A percentile compares a stretch with the other conserved stretches of the same genome.
Evolutionary conservation across 1,140 invertebrate species (phyloP).

Genomic region (Dufourea novaeangliae): DNA sequence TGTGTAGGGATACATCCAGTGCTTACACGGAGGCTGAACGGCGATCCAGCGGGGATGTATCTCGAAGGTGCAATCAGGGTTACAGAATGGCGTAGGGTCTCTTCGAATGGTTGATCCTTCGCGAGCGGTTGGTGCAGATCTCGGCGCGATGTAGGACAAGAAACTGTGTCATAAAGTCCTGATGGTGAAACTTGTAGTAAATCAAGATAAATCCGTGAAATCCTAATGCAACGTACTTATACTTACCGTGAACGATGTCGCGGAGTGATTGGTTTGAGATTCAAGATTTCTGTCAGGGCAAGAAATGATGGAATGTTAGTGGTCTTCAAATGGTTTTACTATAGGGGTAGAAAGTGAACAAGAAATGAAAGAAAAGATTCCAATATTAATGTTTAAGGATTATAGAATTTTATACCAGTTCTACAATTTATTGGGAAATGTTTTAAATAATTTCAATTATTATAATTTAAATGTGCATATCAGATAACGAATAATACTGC

Average conservation of each 20-base stretch:
- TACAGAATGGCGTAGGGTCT: conserved; percentile 61
- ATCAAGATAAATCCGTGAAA: conserved; percentile 71
- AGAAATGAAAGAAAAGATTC: too few relatives aligned
- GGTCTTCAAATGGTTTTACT: too few relatives aligned
- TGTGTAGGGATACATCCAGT: conserved; percentile 29
- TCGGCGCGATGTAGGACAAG: neutral
- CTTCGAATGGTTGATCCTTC: conserved; percentile 32
- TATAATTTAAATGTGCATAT: too few relatives aligned
- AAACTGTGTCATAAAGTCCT: conserved; percentile 63
- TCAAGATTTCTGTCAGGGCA: neutral
- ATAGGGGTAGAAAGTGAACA: too few relatives aligned
- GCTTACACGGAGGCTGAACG: conserved; percentile 42
- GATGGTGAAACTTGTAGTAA: conserved; percentile 67
- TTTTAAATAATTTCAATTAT: too few relatives aligned
- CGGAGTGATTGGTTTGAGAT: neutral
- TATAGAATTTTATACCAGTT: too few relatives aligned
- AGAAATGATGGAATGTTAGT: too few relatives aligned
- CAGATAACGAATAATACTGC: too few relatives aligned
- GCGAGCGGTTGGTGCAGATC: conserved; percentile 13
- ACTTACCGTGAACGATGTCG: neutral
- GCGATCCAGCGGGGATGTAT: conserved; percentile 80
- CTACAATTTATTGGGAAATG: too few relatives aligned
- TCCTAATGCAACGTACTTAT: neutral
- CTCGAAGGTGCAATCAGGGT: conserved; percentile 73
- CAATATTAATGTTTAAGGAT: too few relatives aligned